Base-by-base conservation (phyloP, 2,113 vertebrate genomes). In the Epinephelus lanceolatus region DNA sequence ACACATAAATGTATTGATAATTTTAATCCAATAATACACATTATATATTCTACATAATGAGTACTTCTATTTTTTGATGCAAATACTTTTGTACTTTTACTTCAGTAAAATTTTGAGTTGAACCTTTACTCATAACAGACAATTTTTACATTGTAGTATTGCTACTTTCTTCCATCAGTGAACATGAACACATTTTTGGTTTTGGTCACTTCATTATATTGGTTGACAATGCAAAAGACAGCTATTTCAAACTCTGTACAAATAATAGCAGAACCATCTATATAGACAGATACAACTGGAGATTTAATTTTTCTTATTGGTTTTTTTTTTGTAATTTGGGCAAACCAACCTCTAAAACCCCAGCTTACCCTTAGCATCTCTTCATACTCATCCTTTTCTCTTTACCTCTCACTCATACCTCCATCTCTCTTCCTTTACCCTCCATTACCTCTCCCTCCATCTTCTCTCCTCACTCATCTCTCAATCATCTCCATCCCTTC, bases 401-500 rank as follows among this genome's bases (percentile, higher is more conserved):
- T 77, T 81, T 49, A 56, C 10, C 59, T 80, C 60, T 66, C 71
- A 56, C 60, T 76, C 61, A 77, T 49, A 52, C 15, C 14, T 82
- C 63, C 19, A 53, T 76, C 70, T 56, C 12, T 59, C 49, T 23
- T 9, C 42, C 60, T 59, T 75, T 56, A 30, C 15, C 76, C 30
- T 76, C 52, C 25, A 80, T 86, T 87, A 59, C 59, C 55, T 76
- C 77, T 78, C 60, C 67, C 66, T 86, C 83, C 70, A 72, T 81
- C 61, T 67, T 69, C 76, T 83, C 71, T 18, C 55, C 45, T 42
- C 55, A 15, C 78, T 89, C 82, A 91, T 86, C 86, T 78, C 89
- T 86, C 85, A 81, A 74, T 91, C 86, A 86, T 63, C 71, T 57
- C 76, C n/a, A 27, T 27, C 63, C 63, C 62, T 80, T 2, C 80